phyloP scores from a whole-genome alignment of 2,113 vertebrate genomes.

The Hydrochoerus hydrochaeris region DNA sequence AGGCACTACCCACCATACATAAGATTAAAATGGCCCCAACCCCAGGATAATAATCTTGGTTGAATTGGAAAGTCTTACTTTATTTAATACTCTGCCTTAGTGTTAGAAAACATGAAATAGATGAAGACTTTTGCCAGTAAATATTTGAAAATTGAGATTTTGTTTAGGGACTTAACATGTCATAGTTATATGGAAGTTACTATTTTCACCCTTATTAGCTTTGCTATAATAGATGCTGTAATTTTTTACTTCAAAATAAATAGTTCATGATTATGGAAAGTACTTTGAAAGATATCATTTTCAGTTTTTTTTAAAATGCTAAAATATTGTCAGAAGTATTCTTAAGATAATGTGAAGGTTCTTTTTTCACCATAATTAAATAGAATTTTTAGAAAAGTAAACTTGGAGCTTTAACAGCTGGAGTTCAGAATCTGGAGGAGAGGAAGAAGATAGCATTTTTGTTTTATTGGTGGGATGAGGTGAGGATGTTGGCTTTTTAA shows the following conservation, averaged over 20 bases:
- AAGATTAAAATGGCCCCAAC: neutral
- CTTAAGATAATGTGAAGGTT: constrained; percentile 49
- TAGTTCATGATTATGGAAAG: constrained; percentile 44
- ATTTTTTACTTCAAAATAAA: constrained; percentile 46
- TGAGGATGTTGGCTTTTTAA: neutral
- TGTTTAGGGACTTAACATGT: neutral
- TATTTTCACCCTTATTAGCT: constrained; percentile 26
- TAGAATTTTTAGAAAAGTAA: constrained; percentile 47
- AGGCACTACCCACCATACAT: neutral
- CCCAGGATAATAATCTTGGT: neutral
- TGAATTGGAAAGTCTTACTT: neutral
- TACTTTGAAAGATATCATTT: constrained; percentile 62
- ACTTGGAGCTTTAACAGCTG: constrained; percentile 43
- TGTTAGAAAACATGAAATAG: neutral
- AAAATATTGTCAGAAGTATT: neutral
- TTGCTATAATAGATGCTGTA: neutral
- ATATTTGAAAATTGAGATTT: neutral
- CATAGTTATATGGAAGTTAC: neutral
- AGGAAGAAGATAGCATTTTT: neutral
- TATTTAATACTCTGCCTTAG: neutral
- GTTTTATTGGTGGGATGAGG: neutral
- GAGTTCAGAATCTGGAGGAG: neutral
- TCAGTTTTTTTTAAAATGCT: neutral
- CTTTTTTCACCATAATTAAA: constrained; percentile 61
- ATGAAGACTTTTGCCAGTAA: neutral